Conservation (phyloP, 2,888 invertebrate genomes). For the Argyra leucocephala region DNA sequence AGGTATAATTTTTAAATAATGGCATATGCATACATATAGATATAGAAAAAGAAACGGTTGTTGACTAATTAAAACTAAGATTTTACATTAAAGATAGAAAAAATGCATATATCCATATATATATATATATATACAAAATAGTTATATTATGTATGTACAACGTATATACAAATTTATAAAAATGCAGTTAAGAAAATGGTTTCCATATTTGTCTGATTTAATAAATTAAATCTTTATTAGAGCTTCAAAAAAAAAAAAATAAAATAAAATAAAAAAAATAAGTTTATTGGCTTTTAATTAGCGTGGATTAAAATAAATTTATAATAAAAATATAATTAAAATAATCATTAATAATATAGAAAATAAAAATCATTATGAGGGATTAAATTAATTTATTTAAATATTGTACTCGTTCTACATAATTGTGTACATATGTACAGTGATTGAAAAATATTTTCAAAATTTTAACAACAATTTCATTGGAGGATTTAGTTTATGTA, state of each 20-base stretch:
- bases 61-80: constrained; percentile 1
- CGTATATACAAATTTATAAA: too few species aligned
- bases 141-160: too few species aligned
- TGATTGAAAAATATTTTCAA: too few species aligned
- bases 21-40: too few species aligned
- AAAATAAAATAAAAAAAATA: too few species aligned
- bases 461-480: too few species aligned
- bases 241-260: neutral
- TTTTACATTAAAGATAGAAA: neutral
- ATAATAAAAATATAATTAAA: neutral
- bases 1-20: too few species aligned
- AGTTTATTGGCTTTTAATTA: constrained; percentile 3
- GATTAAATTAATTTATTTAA: constrained; percentile 4
- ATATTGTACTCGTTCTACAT: too few species aligned
- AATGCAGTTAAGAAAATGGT: neutral
- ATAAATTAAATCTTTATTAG: constrained; percentile 6
- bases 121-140: too few species aligned
- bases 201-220: neutral
- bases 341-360: neutral
- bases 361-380: neutral
- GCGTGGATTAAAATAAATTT: neutral
- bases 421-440: too few species aligned
- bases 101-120: neutral
- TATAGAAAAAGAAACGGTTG: neutral
- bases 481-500: too few species aligned